A percentile compares a stretch with the other conserved stretches of the same genome.
phyloP scores from a whole-genome alignment of 2,888 invertebrate species.

The Ormyrus nitidulus region DNA sequence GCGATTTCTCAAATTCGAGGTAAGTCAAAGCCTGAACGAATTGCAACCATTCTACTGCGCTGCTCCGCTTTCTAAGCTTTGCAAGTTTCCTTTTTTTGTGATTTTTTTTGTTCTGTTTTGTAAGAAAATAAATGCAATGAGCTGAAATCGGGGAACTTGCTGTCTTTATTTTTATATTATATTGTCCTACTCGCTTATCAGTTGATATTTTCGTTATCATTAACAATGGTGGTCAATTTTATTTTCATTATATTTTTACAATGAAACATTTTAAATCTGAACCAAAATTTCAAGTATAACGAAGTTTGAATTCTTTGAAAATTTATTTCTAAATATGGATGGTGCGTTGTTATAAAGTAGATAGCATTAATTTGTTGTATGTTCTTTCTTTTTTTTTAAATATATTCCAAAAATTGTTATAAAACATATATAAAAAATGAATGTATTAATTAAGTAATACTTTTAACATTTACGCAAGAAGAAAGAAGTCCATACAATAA shows the following conservation, averaged over 20 bases:
- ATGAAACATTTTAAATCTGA: too few species aligned
- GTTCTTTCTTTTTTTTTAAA: too few species aligned
- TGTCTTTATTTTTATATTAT: background rate
- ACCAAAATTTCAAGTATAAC: too few species aligned
- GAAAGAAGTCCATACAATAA: too few species aligned
- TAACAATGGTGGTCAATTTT: background rate
- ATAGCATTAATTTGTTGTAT: too few species aligned
- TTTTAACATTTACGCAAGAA: background rate
- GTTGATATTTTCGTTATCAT: background rate
- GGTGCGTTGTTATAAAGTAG: too few species aligned
- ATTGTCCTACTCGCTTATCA: background rate
- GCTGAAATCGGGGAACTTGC: background rate
- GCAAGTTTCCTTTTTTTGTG: slow-evolving; percentile 21
- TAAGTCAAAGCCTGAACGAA: slow-evolving; percentile 41
- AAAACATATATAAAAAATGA: too few species aligned
- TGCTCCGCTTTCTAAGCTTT: slow-evolving; percentile 40
- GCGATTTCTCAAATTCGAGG: slow-evolving; percentile 12
- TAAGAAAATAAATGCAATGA: background rate
- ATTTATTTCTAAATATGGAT: too few species aligned
- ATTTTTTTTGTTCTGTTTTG: slow-evolving; percentile 23
- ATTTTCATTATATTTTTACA: slow-evolving; percentile 12
- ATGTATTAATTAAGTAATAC: background rate
- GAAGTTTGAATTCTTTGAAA: too few species aligned
- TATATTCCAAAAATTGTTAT: too few species aligned
- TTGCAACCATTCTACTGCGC: slow-evolving; percentile 30